Base-by-base conservation (phyloP, 2,113 vertebrate species). In the Paramisgurnus dabryanus region DNA sequence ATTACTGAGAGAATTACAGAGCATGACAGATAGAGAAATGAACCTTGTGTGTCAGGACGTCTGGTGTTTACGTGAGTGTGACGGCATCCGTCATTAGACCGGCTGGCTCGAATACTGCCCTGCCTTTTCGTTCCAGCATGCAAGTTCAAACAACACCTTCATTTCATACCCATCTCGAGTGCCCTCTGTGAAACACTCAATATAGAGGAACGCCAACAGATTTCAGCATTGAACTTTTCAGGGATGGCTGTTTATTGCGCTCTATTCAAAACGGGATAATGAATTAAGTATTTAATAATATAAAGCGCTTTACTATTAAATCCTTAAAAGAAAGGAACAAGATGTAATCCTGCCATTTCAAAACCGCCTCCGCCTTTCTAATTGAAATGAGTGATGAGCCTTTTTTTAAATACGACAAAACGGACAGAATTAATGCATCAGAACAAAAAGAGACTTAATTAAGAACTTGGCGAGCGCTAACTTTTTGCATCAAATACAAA, bases 281-380 rank as follows among this genome's bases (percentile, higher is more conserved):
- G 86, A 89, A 92, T 89, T 84, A 88, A 86, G 85, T 85, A 80
- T 57, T 53, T 53, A 4, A 53, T 77, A 73, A 89, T 89, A 82
- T 86, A 55, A 80, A 78, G 74, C 76, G 76, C 82, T 85, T 85
- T 87, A n/a, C 17, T 81, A 90, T 90, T 86, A 89, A 87, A 78
- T 82, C 72, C 80, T 84, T 65, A 85, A 84, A 82, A 89, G 27
- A 84, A 71, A 80, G 57, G 76, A 15, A 34, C 81, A 57, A 13
- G 77, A 72, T 83, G 84, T 74, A 67, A 85, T 78, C 49, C 27
- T 69, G 67, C 75, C 82, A 83, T 85, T 83, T 82, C 18, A 7
- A 84, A 82, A 22, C 73, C 73, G 17, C 58, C 45, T 39, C 76
- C 83, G 58, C 72, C 60, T 39, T 41, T 50, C 61, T 87, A 83